Evolutionary conservation across 2,113 vertebrate species (phyloP).

Genomic region (Takifugu flavidus): DNA sequence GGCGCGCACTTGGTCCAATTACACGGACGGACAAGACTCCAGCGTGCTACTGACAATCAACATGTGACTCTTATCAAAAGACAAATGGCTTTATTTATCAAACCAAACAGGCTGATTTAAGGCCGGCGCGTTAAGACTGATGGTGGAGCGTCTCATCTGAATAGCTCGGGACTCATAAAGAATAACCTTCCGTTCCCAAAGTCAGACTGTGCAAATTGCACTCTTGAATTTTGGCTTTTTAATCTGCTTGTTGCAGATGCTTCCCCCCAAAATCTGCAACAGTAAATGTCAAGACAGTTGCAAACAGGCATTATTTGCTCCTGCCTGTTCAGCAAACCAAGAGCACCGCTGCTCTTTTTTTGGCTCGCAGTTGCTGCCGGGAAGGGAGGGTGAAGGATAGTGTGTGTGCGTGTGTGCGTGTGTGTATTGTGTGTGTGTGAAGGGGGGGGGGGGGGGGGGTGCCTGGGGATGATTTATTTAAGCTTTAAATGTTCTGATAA

Average conservation of each 20-base stretch:
- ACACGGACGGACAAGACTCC: conserved; percentile 62
- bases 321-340: conserved; percentile 13
- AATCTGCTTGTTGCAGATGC: too few relatives aligned
- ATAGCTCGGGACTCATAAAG: neutral
- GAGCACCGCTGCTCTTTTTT: conserved; percentile 37
- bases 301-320: neutral
- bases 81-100: conserved; percentile 64
- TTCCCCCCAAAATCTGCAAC: too few relatives aligned
- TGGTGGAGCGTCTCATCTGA: conserved; percentile 10
- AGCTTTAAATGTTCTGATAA: conserved; percentile 31
- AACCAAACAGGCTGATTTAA: conserved; percentile 41
- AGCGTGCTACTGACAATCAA: conserved; percentile 58
- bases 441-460: neutral
- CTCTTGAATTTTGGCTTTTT: too few relatives aligned
- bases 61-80: conserved; percentile 56
- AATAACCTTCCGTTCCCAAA: too few relatives aligned
- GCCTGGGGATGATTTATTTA: conserved; percentile 19
- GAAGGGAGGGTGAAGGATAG: neutral
- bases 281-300: too few relatives aligned
- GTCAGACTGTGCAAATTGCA: too few relatives aligned
- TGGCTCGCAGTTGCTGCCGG: conserved; percentile 33
- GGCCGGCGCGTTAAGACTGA: conserved; percentile 36
- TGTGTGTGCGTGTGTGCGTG: too few relatives aligned
- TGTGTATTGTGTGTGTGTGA: too few relatives aligned
- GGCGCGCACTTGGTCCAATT: conserved; percentile 61